Percentiles rank a stretch among this genome's conserved stretches.
Conservation (phyloP, 1,140 invertebrate species). For the Pentalonia nigronervosa region DNA sequence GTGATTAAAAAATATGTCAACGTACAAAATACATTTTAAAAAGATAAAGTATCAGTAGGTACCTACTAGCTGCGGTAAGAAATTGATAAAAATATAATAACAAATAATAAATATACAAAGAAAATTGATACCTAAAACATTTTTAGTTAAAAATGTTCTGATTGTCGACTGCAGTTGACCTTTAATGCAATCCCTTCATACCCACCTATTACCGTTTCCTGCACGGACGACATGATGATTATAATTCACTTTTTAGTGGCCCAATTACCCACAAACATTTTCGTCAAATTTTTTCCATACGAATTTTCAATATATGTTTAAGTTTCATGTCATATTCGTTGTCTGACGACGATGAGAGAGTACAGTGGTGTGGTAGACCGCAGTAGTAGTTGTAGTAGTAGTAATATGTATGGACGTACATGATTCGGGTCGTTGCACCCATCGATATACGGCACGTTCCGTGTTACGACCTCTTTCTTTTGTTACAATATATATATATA, state of each 20-base stretch:
- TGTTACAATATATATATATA: background rate
- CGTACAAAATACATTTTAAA: background rate
- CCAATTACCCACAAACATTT: background rate
- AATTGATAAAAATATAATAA: background rate
- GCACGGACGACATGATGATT: too few relatives aligned
- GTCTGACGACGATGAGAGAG: background rate
- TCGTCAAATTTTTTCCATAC: background rate
- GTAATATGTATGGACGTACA: background rate
- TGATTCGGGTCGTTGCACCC: slow-evolving; percentile 40
- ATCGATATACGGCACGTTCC: slow-evolving; percentile 18
- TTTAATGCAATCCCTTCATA: background rate
- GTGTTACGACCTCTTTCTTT: slow-evolving; percentile 46
- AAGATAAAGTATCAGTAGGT: background rate
- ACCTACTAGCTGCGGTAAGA: background rate
- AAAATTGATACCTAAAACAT: background rate
- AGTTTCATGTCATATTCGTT: background rate
- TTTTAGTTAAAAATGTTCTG: background rate
- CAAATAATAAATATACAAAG: background rate
- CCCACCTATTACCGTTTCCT: too few relatives aligned
- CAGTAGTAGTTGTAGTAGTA: background rate
- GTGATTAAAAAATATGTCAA: background rate
- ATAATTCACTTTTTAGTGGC: background rate
- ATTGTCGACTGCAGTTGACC: background rate
- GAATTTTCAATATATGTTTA: background rate
- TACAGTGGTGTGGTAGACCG: background rate